Percentiles rank a stretch among this genome's conserved stretches.
These are phyloP conservation scores for Melanotaenia pygmaea DNA, from an alignment of 2,797 vertebrate species.

Conservation along the genomic window DNA sequence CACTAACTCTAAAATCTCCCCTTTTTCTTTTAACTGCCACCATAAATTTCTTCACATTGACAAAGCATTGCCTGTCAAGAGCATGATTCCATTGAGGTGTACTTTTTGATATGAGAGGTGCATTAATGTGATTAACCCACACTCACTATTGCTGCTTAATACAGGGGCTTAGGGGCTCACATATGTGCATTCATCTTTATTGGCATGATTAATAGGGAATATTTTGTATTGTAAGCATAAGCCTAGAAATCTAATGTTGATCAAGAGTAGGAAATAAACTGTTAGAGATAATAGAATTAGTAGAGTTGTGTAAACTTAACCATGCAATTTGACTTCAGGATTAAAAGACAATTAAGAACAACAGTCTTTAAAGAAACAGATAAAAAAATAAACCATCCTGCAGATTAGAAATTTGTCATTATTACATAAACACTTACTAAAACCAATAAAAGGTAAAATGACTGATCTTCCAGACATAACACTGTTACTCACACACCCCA, in stretches of 20 bases:
- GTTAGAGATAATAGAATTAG: slow-evolving; percentile 14
- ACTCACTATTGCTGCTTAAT: slow-evolving; percentile 66
- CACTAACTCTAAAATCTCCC: slow-evolving; percentile 21
- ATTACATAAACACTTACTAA: slow-evolving; percentile 25
- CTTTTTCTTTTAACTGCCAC: slow-evolving; percentile 32
- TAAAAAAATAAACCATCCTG: slow-evolving; percentile 5
- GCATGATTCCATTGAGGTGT: slow-evolving; percentile 74
- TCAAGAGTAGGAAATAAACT: slow-evolving; percentile 5
- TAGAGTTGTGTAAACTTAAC: slow-evolving; percentile 22
- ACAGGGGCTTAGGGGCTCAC: slow-evolving; percentile 60
- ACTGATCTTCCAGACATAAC: slow-evolving; percentile 8
- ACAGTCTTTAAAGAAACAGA: slow-evolving; percentile 10
- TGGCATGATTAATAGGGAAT: slow-evolving; percentile 66
- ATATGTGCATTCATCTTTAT: slow-evolving; percentile 57
- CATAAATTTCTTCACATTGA: slow-evolving; percentile 62
- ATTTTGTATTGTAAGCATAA: slow-evolving; percentile 27
- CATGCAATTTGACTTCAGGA: slow-evolving; percentile 18
- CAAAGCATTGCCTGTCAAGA: slow-evolving; percentile 73
- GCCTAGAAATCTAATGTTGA: slow-evolving; percentile 28
- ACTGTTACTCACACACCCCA: background rate
- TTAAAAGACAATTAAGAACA: slow-evolving; percentile 31
- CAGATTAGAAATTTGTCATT: slow-evolving; percentile 18
- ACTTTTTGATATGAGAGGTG: slow-evolving; percentile 75
- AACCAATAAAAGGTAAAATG: slow-evolving; percentile 28
- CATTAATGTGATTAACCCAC: slow-evolving; percentile 80